A percentile compares a stretch with the other conserved stretches of the same genome.
These are phyloP conservation scores for Callyntrura sp. DNA, from an alignment of 2,888 invertebrate species.

Conservation along the genomic window DNA sequence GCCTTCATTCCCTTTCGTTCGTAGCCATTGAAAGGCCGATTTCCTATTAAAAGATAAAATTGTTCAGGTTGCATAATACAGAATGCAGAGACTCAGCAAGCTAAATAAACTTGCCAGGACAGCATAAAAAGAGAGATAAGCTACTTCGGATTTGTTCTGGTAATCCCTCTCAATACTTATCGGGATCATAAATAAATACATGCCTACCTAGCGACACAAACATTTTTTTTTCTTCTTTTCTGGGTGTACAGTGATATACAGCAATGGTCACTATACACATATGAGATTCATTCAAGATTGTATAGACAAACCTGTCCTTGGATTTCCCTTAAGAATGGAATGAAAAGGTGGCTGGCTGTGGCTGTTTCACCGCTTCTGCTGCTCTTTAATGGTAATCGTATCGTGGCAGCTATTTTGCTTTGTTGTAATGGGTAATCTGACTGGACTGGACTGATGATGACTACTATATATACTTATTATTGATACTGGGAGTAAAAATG, in stretches of 20 bases:
- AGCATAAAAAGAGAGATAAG: slow-evolving; percentile 64
- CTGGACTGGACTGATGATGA: slow-evolving; percentile 40
- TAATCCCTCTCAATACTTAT: not conserved
- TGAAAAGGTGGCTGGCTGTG: too few relatives aligned
- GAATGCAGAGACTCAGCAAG: slow-evolving; percentile 14
- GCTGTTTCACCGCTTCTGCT: too few relatives aligned
- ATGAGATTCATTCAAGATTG: slow-evolving; percentile 5
- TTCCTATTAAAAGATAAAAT: slow-evolving; percentile 39
- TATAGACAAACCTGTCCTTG: too few relatives aligned
- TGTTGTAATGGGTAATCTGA: too few relatives aligned
- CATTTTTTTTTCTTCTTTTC: slow-evolving; percentile 23
- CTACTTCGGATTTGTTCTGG: slow-evolving; percentile 60
- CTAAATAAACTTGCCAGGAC: slow-evolving; percentile 60
- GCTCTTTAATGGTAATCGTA: too few relatives aligned
- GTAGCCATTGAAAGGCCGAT: slow-evolving; percentile 21
- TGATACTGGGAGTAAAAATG: too few relatives aligned
- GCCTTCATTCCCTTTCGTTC: slow-evolving; percentile 18
- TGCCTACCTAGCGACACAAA: not conserved
- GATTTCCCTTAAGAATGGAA: too few relatives aligned
- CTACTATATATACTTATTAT: not conserved
- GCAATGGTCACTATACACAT: too few relatives aligned
- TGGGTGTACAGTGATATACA: not conserved
- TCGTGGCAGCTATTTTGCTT: too few relatives aligned
- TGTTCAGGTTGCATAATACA: not conserved
- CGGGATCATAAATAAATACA: slow-evolving; percentile 47